These are phyloP conservation scores for Stichopus horrens DNA, from an alignment of 53 echinoderm and acorn worm genomes.

Conservation along the genomic window DNA sequence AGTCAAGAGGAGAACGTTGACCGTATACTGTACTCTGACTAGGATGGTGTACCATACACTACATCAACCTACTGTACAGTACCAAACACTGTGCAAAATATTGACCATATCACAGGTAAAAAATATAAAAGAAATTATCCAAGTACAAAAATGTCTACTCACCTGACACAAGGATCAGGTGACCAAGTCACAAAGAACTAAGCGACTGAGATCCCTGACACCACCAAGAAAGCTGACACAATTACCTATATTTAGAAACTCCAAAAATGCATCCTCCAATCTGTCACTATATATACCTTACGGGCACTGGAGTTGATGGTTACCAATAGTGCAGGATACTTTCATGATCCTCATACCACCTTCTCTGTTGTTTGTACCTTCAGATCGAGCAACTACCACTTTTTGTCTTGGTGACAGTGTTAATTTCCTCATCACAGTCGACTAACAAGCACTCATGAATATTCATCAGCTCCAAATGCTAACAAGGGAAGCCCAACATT, in stretches of 20 bases:
- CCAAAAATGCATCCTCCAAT: not conserved
- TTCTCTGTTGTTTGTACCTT: not conserved
- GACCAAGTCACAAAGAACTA: too few species aligned
- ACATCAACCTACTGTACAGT: too few species aligned
- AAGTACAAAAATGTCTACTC: too few species aligned
- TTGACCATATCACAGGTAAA: too few species aligned
- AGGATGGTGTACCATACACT: too few species aligned
- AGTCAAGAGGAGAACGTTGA: too few species aligned
- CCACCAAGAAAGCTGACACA: not conserved
- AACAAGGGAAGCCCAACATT: not conserved
- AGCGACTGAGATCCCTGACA: too few species aligned
- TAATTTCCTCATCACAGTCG: not conserved
- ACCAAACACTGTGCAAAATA: too few species aligned
- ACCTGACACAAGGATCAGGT: too few species aligned
- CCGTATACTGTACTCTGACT: too few species aligned
- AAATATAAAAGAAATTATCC: too few species aligned
- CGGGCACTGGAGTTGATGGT: not conserved
- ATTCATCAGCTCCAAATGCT: not conserved
- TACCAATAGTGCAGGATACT: not conserved
- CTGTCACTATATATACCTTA: not conserved
- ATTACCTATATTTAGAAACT: not conserved
- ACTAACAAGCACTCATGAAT: not conserved
- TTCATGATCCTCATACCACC: not conserved
- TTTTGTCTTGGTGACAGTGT: not conserved
- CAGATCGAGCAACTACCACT: not conserved